phyloP scores from a whole-genome alignment of 2,113 vertebrate genomes.

The Phaethornis superciliosus region DNA sequence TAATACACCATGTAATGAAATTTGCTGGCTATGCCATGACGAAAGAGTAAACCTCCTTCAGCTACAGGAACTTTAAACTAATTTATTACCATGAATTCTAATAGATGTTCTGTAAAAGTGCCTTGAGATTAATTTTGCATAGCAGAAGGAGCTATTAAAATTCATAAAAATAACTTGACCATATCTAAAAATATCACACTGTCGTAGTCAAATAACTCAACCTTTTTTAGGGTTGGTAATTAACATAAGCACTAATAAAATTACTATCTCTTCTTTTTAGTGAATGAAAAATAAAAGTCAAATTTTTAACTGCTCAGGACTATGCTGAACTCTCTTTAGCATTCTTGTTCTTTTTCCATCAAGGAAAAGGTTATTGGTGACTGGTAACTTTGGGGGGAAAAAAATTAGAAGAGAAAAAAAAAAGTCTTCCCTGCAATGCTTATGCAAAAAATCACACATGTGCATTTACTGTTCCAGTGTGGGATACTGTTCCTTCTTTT shows the following conservation, averaged over 20 bases:
- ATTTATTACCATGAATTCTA: neutral
- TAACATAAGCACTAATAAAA: slow-evolving; percentile 1
- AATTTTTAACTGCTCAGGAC: neutral
- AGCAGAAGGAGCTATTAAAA: neutral
- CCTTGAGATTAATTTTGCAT: neutral
- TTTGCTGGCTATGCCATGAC: neutral
- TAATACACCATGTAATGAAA: neutral
- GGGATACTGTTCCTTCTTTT: neutral
- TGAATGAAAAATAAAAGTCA: neutral
- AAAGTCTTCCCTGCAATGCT: neutral
- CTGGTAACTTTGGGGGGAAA: neutral
- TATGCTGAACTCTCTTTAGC: neutral
- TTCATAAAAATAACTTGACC: slow-evolving; percentile 17
- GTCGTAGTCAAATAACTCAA: neutral
- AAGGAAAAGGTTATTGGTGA: neutral
- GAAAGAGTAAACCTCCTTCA: neutral
- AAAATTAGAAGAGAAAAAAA: neutral
- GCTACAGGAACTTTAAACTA: neutral
- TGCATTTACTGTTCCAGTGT: neutral
- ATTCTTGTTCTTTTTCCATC: neutral
- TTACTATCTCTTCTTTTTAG: neutral
- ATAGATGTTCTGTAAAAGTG: neutral
- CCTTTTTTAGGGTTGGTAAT: neutral
- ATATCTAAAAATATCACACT: neutral
- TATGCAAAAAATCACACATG: neutral